Evolutionary conservation across 2,113 vertebrate species (phyloP).

Genomic region (Cyanoderma ruficeps): DNA sequence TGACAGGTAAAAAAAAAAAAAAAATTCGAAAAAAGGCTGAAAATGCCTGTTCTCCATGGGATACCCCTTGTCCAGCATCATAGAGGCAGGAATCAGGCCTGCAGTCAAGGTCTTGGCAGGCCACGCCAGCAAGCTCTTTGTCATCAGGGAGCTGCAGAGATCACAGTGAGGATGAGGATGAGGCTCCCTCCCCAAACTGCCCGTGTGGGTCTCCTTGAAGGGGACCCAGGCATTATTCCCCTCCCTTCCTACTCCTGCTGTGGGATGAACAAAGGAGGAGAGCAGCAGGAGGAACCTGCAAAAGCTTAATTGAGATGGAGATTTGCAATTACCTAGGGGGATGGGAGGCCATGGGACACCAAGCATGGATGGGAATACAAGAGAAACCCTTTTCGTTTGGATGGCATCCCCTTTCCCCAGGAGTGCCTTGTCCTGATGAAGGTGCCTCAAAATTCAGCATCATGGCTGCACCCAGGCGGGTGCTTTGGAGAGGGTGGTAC

Average conservation of each 20-base stretch:
- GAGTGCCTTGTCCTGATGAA: background rate
- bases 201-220: fast-evolving
- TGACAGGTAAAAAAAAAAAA: background rate
- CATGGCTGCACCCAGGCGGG: background rate
- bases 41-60: background rate
- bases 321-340: background rate
- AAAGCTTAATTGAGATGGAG: background rate
- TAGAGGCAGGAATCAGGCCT: background rate
- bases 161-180: background rate
- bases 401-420: background rate
- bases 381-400: background rate
- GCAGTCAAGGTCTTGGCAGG: background rate
- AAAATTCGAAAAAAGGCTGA: background rate
- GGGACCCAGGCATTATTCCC: background rate
- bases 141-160: background rate
- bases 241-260: background rate
- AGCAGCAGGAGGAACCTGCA: background rate
- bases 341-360: background rate
- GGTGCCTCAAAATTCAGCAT: background rate
- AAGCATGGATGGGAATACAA: background rate
- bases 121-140: background rate
- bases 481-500: background rate
- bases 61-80: background rate
- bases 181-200: background rate
- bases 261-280: background rate